phyloP scores from a whole-genome alignment of 1,140 invertebrate species.

The Caerostris extrusa region DNA sequence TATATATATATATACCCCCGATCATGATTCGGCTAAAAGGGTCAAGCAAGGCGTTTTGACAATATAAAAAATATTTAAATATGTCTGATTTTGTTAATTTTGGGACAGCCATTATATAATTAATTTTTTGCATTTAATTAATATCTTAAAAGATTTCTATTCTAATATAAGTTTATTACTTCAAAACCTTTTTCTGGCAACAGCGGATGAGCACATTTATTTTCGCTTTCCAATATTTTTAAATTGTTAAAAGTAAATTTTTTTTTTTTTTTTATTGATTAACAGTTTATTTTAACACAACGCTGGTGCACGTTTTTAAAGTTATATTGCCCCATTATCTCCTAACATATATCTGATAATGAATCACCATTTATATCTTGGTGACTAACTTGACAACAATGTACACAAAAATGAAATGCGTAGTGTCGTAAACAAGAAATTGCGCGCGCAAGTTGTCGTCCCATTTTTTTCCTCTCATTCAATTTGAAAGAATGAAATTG shows the following conservation, averaged over 20 bases:
- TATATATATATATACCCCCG: no score
- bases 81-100: no score
- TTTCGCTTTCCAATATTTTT: not conserved
- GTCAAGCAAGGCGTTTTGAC: no score
- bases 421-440: slow-evolving; percentile 58
- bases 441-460: slow-evolving; percentile 64
- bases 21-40: no score
- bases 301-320: not conserved
- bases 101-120: no score
- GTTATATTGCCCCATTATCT: not conserved
- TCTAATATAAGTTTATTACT: no score
- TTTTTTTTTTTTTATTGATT: not conserved
- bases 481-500: not conserved
- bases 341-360: not conserved
- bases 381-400: slow-evolving; percentile 35
- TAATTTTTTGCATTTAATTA: no score
- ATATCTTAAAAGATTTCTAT: no score
- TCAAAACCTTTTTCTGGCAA: not conserved
- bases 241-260: not conserved
- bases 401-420: slow-evolving; percentile 47
- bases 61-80: no score
- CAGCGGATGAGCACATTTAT: not conserved
- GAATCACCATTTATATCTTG: slow-evolving; percentile 17
- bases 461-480: not conserved
- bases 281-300: not conserved